Evolutionary conservation across 2,113 vertebrate species (phyloP).

Genomic region (Rostratula benghalensis): DNA sequence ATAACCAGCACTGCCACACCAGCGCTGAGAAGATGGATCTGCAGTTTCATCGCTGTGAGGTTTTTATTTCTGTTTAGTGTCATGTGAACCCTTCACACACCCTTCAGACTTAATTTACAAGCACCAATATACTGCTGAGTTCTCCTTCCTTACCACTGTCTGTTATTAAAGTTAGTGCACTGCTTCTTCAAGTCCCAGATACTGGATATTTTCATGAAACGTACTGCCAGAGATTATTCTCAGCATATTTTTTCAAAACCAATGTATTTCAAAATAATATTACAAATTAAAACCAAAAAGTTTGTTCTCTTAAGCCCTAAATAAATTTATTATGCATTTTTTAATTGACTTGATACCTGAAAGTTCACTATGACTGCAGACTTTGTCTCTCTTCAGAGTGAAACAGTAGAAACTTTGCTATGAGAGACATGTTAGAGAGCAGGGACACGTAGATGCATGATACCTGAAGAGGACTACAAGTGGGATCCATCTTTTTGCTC

Average conservation of each 20-base stretch:
- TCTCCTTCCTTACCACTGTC: conserved; percentile 4
- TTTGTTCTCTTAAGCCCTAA: not conserved
- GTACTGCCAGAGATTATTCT: not conserved
- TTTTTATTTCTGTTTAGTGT: conserved; percentile 58
- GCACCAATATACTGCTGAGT: not conserved
- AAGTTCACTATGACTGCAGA: not conserved
- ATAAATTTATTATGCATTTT: not conserved
- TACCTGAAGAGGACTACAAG: not conserved
- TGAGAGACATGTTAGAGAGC: not conserved
- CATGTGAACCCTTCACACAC: conserved; percentile 39
- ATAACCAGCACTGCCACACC: not conserved
- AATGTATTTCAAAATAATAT: too few relatives aligned
- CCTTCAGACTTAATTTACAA: conserved; percentile 47
- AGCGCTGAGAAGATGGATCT: not conserved
- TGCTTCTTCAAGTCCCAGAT: not conserved
- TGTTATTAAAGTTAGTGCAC: not conserved
- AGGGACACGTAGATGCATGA: not conserved
- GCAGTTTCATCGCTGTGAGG: not conserved
- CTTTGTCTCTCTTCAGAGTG: not conserved
- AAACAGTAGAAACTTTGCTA: not conserved
- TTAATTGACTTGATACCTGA: not conserved
- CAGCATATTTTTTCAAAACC: not conserved
- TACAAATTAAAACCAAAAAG: not conserved
- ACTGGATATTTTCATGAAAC: not conserved
- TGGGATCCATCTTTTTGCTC: not conserved